These are phyloP conservation scores for Phalacrocorax aristotelis DNA, from an alignment of 2,113 vertebrate species.

Conservation along the genomic window DNA sequence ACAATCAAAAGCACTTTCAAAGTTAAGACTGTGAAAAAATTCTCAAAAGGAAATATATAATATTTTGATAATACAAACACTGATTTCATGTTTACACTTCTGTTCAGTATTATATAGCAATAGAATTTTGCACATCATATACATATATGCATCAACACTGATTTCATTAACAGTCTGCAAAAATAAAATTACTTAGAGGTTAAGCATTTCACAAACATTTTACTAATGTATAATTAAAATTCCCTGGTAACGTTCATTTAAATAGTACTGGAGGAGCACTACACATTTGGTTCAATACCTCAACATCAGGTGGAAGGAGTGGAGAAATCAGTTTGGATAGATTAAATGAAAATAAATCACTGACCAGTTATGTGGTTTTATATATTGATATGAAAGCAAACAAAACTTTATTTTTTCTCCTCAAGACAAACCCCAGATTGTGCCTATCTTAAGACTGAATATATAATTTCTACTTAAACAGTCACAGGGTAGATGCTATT, in stretches of 20 bases:
- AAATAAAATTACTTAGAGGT: not conserved
- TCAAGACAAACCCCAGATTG: not conserved
- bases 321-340: not conserved
- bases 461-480: not conserved
- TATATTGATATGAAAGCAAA: not conserved
- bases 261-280: not conserved
- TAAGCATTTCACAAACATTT: not conserved
- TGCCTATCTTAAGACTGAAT: not conserved
- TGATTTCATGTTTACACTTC: not conserved
- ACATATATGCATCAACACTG: not conserved
- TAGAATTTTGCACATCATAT: not conserved
- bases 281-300: not conserved
- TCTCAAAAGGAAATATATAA: not conserved
- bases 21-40: not conserved
- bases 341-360: not conserved
- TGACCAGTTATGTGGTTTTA: not conserved
- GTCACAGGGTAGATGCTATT: not conserved
- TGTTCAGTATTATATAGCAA: not conserved
- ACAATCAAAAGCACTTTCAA: not conserved
- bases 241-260: not conserved
- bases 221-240: not conserved
- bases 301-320: fast-evolving
- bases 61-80: not conserved
- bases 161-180: not conserved
- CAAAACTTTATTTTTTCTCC: not conserved